Evolutionary conservation across 1,140 invertebrate genomes (phyloP).

Genomic region (Dreissena polymorpha): DNA sequence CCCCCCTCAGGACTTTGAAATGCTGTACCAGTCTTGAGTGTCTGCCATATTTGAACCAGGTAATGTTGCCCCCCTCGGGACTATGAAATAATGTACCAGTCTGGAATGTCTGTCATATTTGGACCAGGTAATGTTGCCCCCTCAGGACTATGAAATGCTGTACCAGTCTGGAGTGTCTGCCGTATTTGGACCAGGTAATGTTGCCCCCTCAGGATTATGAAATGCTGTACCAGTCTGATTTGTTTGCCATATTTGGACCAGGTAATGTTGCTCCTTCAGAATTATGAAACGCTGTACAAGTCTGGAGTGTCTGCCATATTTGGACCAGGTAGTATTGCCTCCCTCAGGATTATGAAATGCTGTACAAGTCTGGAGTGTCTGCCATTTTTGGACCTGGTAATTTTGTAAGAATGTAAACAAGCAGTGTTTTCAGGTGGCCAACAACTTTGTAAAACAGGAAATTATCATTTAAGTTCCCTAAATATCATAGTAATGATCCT

Average conservation of each 20-base stretch:
- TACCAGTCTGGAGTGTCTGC: constrained; percentile 82
- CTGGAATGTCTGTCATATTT: constrained; percentile 83
- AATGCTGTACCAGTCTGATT: not conserved
- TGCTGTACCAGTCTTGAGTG: not conserved
- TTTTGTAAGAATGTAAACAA: not conserved
- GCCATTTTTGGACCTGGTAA: not conserved
- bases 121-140: constrained; percentile 81
- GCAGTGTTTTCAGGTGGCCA: no score
- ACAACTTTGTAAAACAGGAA: no score
- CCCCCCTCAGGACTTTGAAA: not conserved
- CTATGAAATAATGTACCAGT: constrained; percentile 83
- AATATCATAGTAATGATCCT: no score
- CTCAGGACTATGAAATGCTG: constrained; percentile 85
- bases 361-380: not conserved
- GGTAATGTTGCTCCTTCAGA: not conserved
- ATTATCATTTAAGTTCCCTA: no score
- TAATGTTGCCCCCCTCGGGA: constrained; percentile 83
- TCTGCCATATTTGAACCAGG: not conserved
- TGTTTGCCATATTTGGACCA: not conserved
- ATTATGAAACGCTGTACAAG: not conserved
- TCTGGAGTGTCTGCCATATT: not conserved
- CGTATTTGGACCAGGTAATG: constrained; percentile 85
- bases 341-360: not conserved
- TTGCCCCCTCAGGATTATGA: not conserved
- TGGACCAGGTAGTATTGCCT: not conserved